Evolutionary conservation across 2,797 vertebrate species (phyloP).

Genomic region (Pterois miles): DNA sequence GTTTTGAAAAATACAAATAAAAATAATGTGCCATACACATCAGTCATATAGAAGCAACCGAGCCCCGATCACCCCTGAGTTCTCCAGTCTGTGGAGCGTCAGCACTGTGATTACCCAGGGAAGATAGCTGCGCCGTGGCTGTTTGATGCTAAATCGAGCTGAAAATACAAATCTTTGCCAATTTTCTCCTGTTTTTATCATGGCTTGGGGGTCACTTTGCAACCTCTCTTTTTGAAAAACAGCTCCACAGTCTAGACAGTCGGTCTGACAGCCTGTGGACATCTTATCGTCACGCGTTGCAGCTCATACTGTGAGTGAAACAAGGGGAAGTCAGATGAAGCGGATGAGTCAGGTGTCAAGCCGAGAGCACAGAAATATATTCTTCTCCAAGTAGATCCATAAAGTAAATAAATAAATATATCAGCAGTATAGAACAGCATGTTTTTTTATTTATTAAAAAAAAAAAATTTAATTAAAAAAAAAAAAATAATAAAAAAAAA

Average conservation of each 20-base stretch:
- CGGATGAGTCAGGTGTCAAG: conserved; percentile 24
- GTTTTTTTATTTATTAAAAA: too few species aligned
- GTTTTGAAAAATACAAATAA: background rate
- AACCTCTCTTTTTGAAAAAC: conserved; percentile 19
- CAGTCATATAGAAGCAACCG: background rate
- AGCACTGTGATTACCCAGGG: conserved; percentile 29
- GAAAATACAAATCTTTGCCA: conserved; percentile 67
- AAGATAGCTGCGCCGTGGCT: conserved; percentile 25
- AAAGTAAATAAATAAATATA: conserved; percentile 1
- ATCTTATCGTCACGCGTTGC: conserved; percentile 31
- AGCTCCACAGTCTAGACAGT: conserved; percentile 20
- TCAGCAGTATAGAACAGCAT: background rate
- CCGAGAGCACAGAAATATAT: background rate
- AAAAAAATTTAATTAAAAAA: too few species aligned
- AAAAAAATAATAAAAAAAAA: conserved; percentile 66
- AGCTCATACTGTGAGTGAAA: conserved; percentile 25
- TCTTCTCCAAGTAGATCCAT: background rate
- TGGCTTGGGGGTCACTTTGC: conserved; percentile 23
- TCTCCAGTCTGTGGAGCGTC: conserved; percentile 10
- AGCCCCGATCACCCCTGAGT: background rate
- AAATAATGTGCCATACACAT: background rate
- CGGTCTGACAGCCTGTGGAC: conserved; percentile 41
- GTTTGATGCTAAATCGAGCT: conserved; percentile 75
- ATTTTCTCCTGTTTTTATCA: conserved; percentile 34
- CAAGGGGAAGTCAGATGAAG: conserved; percentile 9